phyloP scores from a whole-genome alignment of 2,797 vertebrate species.

The Helicolenus hilgendorfi region DNA sequence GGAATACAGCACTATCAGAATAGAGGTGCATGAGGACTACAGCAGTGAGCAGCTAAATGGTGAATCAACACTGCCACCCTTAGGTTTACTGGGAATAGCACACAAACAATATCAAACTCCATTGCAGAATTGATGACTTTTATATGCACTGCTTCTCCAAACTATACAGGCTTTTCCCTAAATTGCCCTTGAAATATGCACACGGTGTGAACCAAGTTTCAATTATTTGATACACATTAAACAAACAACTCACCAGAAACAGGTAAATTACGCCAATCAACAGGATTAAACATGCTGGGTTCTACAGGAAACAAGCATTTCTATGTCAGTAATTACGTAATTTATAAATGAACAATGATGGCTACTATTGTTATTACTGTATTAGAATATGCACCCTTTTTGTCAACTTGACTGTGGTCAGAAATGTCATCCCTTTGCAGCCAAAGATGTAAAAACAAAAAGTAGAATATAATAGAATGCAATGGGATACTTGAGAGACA shows the following conservation, averaged over 20 bases:
- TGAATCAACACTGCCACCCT: constrained; percentile 87
- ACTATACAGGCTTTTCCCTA: background rate
- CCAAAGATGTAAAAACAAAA: background rate
- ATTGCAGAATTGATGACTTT: background rate
- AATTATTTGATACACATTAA: background rate
- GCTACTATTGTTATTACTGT: background rate
- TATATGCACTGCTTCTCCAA: background rate
- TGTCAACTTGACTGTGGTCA: background rate
- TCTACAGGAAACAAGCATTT: background rate
- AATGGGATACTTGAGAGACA: background rate
- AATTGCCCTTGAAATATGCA: background rate
- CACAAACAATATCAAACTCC: constrained; percentile 15
- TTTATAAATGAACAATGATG: background rate
- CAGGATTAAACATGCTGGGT: background rate
- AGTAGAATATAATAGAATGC: background rate
- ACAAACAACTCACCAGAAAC: background rate
- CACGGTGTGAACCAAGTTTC: background rate
- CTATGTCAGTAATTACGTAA: background rate
- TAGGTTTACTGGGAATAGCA: constrained; percentile 71
- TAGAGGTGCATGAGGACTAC: background rate
- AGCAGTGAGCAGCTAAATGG: constrained; percentile 15
- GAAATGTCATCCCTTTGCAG: background rate
- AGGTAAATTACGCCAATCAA: background rate
- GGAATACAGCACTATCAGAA: background rate
- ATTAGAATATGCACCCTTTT: background rate